Conservation (phyloP, 2,797 vertebrate species). For the Antennarius maculatus region DNA sequence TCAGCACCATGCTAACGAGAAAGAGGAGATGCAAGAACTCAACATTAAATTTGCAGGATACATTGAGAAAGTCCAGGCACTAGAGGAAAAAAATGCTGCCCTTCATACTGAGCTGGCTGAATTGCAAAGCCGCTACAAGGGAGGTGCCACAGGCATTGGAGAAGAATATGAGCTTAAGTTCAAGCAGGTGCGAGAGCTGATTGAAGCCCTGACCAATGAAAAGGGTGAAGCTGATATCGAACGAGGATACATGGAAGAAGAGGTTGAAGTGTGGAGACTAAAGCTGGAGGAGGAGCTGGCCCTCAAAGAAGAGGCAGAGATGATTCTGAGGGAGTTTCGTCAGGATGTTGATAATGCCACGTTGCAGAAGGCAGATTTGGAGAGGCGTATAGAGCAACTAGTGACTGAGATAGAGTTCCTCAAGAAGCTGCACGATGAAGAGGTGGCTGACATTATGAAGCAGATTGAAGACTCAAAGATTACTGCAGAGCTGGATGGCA, state of each 20-base stretch:
- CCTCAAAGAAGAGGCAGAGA: constrained; percentile 84
- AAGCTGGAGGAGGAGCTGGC: constrained; percentile 85
- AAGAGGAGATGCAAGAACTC: constrained; percentile 86
- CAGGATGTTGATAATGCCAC: constrained; percentile 85
- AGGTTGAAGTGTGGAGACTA: constrained; percentile 84
- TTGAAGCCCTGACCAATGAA: constrained; percentile 82
- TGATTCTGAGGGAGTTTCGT: constrained; percentile 84
- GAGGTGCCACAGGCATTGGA: constrained; percentile 73
- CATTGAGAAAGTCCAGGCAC: constrained; percentile 78
- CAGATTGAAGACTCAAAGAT: constrained; percentile 84
- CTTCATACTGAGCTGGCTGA: constrained; percentile 67
- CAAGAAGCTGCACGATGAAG: constrained; percentile 83
- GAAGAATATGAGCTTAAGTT: constrained; percentile 85
- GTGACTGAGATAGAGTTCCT: constrained; percentile 83
- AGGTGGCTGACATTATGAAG: constrained; percentile 81
- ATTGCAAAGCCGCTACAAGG: constrained; percentile 73
- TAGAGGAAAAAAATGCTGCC: constrained; percentile 81
- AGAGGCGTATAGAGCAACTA: constrained; percentile 79
- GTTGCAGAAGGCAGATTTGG: constrained; percentile 83
- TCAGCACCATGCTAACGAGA: constrained; percentile 80
- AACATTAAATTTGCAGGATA: constrained; percentile 82
- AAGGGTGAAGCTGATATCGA: constrained; percentile 85
- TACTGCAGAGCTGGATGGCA: constrained; percentile 74
- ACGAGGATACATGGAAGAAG: constrained; percentile 84
- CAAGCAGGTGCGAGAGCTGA: constrained; percentile 82